Base-by-base conservation (phyloP, 2,113 vertebrate species). In the Prolemur simus region DNA sequence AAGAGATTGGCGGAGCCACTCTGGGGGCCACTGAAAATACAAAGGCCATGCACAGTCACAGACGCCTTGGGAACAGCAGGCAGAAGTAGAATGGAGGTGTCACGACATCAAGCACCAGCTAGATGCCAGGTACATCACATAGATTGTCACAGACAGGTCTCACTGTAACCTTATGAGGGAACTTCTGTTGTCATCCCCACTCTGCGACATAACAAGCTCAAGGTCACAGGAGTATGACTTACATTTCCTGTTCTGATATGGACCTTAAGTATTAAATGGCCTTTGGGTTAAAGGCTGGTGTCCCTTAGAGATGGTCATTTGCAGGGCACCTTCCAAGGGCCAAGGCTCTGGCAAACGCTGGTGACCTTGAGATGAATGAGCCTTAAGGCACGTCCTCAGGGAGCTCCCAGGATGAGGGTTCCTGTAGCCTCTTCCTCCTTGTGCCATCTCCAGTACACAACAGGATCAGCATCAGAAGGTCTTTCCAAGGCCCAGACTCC, bases 71-170 rank as follows among this genome's bases (percentile, higher is more conserved):
- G 37, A 39, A 42, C 14, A 68, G 21, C 37, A 27, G 64, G 29
- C 32, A 42, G 47, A n/a, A 84, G 45, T 3, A 7, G 39, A 87
- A 37, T 8, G 49, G 45, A 64, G 18, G 37, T 34, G 0, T 10
- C 23, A 0, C n/a, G 52, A 20, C 8, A 3, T 0, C 0, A 21
- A 45, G 29, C 4, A 14, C 49, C 80, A 10, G 42, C 27, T 34
- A 25, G 63, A 69, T 14, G 39, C 54, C 91, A 91, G 82, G 82
- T 85, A 54, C 5, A 47, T n/a, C 17, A 11, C 3, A 7, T 7
- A 20, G 1, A 8, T 42, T 5, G 13, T 21, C 69, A 49, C 18
- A 13, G 47, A 25, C 49, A 18, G 2, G n/a, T 86, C 49, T 71
- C 71, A 13, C 3, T 63, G 2, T 54, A 17, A 34, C 9, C 49